Conservation (phyloP, 2,888 invertebrate species). For the Drosophila merina region DNA sequence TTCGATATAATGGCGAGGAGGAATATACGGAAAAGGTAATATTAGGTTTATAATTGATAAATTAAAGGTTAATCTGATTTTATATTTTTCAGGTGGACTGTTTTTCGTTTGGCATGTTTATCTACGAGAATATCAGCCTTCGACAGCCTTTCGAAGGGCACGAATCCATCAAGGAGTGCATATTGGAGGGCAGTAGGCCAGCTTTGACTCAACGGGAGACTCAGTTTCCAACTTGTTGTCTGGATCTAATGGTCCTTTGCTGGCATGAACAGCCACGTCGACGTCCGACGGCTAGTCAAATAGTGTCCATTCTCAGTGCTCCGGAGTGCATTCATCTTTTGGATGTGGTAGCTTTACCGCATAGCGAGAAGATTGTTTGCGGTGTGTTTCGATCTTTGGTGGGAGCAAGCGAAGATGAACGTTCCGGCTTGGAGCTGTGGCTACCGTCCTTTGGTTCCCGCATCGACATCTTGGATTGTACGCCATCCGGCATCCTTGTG, state of each 20-base stretch:
- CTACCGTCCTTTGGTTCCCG: constrained; percentile 88
- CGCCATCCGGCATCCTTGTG: constrained; percentile 85
- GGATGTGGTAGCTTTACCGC: constrained; percentile 90
- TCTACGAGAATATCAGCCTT: constrained; percentile 96
- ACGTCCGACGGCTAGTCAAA: constrained; percentile 96
- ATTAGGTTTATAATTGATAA: not conserved
- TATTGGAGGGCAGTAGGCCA: constrained; percentile 97
- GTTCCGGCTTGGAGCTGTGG: constrained; percentile 89
- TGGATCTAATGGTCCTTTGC: constrained; percentile 97
- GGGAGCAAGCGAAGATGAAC: constrained; percentile 85
- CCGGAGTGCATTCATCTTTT: constrained; percentile 96
- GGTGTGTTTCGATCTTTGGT: constrained; percentile 84
- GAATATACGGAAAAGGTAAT: constrained; percentile 97
- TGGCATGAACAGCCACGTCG: constrained; percentile 95
- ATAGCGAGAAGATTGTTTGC: constrained; percentile 87
- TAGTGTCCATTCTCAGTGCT: constrained; percentile 94
- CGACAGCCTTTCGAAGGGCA: constrained; percentile 98
- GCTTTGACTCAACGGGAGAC: constrained; percentile 93
- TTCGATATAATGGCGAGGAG: constrained; percentile 98
- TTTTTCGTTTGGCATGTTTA: constrained; percentile 99
- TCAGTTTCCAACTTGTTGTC: constrained; percentile 92
- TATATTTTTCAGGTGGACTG: constrained; percentile 91
- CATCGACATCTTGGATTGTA: constrained; percentile 87
- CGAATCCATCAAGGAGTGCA: constrained; percentile 98
- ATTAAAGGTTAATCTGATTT: not conserved